Evolutionary conservation across 92 coral and sea anemone genomes (phyloP).

Genomic region (Palythoa heliodiscus): DNA sequence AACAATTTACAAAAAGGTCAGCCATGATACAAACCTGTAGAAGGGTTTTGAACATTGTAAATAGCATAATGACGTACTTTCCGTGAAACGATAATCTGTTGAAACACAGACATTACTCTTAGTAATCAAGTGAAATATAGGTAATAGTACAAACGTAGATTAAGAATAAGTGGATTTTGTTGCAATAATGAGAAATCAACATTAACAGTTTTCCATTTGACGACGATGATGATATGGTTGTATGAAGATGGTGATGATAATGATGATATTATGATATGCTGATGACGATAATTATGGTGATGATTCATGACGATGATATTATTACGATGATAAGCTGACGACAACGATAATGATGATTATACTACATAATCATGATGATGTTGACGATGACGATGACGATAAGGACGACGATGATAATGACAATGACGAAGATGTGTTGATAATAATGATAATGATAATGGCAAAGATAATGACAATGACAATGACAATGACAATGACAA

Average conservation of each 20-base stretch:
- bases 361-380: background rate
- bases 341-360: background rate
- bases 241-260: too few relatives aligned
- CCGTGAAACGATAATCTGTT: constrained; percentile 79
- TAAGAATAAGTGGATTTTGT: too few relatives aligned
- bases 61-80: constrained; percentile 84
- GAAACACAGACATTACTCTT: background rate
- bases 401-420: background rate
- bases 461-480: background rate
- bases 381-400: background rate
- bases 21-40: constrained; percentile 53
- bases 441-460: background rate
- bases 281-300: too few relatives aligned
- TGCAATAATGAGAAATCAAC: too few relatives aligned
- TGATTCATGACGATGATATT: too few relatives aligned
- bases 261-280: too few relatives aligned
- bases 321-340: background rate
- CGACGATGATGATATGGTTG: too few relatives aligned
- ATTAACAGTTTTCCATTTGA: too few relatives aligned
- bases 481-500: background rate
- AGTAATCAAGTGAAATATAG: background rate
- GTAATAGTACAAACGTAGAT: background rate
- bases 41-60: constrained; percentile 84
- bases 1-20: too few relatives aligned
- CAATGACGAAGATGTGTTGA: too few relatives aligned